Evolutionary conservation across 2,797 vertebrate species (phyloP).

Genomic region (Thaleichthys pacificus): DNA sequence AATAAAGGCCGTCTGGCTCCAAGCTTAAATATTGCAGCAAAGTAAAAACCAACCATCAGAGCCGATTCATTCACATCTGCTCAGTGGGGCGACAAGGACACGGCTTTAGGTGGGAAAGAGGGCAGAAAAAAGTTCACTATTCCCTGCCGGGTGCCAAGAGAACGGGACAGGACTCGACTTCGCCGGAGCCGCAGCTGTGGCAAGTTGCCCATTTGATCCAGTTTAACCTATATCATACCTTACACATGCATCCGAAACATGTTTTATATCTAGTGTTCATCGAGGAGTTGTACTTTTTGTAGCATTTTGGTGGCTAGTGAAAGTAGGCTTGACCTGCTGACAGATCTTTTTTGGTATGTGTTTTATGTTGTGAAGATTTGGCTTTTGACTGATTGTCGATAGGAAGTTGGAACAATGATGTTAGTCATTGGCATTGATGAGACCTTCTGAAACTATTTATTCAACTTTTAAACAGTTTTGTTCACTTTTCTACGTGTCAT

Average conservation of each 20-base stretch:
- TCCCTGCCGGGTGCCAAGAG: constrained; percentile 81
- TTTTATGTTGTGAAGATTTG: constrained; percentile 7
- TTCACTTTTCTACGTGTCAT: not conserved
- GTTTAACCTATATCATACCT: constrained; percentile 56
- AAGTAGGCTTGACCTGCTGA: constrained; percentile 7
- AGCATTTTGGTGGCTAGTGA: constrained; percentile 9
- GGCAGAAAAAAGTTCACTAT: constrained; percentile 87
- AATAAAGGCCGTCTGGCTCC: constrained; percentile 95
- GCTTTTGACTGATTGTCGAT: not conserved
- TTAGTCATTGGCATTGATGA: not conserved
- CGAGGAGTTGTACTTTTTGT: not conserved
- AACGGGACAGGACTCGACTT: constrained; percentile 82
- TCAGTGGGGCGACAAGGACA: constrained; percentile 93
- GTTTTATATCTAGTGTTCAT: constrained; percentile 27
- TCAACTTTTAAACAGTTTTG: not conserved
- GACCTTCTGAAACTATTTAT: not conserved
- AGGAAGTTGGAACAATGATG: constrained; percentile 7
- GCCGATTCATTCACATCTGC: constrained; percentile 94
- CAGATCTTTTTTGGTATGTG: constrained; percentile 17
- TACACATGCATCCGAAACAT: constrained; percentile 33
- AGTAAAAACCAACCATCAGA: constrained; percentile 97
- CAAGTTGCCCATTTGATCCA: constrained; percentile 85
- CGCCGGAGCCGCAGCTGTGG: constrained; percentile 81
- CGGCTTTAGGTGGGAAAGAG: constrained; percentile 90
- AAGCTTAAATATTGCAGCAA: constrained; percentile 94